phyloP scores from a whole-genome alignment of 2,888 invertebrate species.

The Aphodius sticticus region DNA sequence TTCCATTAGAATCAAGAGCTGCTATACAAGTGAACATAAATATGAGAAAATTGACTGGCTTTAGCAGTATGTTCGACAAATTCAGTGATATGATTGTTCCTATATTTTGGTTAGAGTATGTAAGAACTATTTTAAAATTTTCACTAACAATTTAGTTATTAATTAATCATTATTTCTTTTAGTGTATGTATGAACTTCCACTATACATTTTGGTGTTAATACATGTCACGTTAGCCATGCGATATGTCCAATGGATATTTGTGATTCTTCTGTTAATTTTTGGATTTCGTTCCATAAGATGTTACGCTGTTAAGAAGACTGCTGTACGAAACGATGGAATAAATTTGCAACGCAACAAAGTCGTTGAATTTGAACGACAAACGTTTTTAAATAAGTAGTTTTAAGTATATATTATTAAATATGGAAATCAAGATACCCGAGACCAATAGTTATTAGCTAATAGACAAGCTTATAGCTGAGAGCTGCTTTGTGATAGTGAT shows the following conservation, averaged over 20 bases:
- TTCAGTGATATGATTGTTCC: constrained; percentile 71
- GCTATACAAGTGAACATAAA: constrained; percentile 73
- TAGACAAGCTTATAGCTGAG: too few species aligned
- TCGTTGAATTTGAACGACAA: not conserved
- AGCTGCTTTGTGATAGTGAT: too few species aligned
- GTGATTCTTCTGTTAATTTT: not conserved
- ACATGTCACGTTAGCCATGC: not conserved
- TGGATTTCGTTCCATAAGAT: not conserved
- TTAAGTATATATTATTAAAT: not conserved
- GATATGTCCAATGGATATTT: constrained; percentile 7
- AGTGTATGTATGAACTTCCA: constrained; percentile 14
- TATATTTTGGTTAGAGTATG: constrained; percentile 79
- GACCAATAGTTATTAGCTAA: too few species aligned
- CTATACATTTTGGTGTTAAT: not conserved
- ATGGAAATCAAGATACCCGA: too few species aligned
- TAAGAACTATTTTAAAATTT: constrained; percentile 55
- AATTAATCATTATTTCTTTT: not conserved
- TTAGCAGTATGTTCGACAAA: constrained; percentile 60
- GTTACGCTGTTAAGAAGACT: not conserved
- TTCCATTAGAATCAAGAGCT: constrained; percentile 70
- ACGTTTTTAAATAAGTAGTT: constrained; percentile 11
- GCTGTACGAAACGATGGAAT: not conserved
- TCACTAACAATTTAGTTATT: not conserved
- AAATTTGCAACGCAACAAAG: not conserved
- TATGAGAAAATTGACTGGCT: constrained; percentile 66